Evolutionary conservation across 2,888 invertebrate genomes (phyloP), one percentile per base, ranked within the genome.

Genomic region (Cheilosia soror): DNA sequence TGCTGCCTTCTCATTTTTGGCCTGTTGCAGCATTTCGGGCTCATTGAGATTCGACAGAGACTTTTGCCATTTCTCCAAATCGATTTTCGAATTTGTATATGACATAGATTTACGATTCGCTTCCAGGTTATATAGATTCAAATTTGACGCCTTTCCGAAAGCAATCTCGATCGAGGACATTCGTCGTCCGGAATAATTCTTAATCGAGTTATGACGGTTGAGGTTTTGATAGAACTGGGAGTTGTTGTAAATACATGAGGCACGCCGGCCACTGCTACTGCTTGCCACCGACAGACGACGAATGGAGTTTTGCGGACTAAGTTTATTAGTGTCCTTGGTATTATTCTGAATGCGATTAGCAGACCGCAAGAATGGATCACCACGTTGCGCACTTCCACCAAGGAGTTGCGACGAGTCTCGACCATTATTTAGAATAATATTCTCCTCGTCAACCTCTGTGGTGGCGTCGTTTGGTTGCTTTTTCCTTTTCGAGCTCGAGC

Each of bases 241-340:
- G 76, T 89, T 89, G 78, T 92, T 92, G 83, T 91, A 91, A 4
- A 91, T 89, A 87, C 91, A 92, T 5, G 91, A 91, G 76, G 92
- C 90, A 31, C 92, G 89, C 0, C 91, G 89, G 73, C 90, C 90
- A 55, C 72, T 62, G 76, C 90, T 90, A 42, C 90, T 87, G 7
- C 91, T 90, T 3, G 90, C 89, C 3, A 90, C 89, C 57, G 86
- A 81, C 0, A 90, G 88, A 0, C 92, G 89, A 5, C 91, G 88
- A 87, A 95, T 93, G 15, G 96, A 95, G 92, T 95, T 96, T 78
- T 96, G 96, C 27, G 96, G 95, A 90, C 95, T 96, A 80, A 95
- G 78, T n/a, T 90, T 91, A 81, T 91, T 92, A 13, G 91, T 96
- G 33, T 95, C 95, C 89, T 96, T 96, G 1, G 96, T 96, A 89